These are phyloP conservation scores for Habroteleia sp. DNA, from an alignment of 2,888 invertebrate genomes.

Conservation along the genomic window DNA sequence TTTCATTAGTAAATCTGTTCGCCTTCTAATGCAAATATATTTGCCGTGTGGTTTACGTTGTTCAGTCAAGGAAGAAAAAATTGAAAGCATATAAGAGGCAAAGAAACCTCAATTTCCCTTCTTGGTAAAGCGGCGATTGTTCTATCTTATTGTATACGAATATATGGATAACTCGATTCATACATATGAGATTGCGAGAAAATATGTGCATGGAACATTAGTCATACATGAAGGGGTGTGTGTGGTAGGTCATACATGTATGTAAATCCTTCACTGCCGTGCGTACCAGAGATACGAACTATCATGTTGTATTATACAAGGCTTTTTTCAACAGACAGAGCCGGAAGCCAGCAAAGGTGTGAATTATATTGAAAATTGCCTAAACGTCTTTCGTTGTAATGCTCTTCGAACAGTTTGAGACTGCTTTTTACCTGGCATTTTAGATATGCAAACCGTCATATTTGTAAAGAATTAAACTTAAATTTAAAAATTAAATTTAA, in stretches of 20 bases:
- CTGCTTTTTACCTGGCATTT: not conserved
- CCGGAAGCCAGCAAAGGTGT: slow-evolving; percentile 55
- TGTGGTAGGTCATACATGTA: slow-evolving; percentile 42
- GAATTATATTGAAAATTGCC: slow-evolving; percentile 49
- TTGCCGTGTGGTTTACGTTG: slow-evolving; percentile 21
- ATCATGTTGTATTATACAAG: slow-evolving; percentile 24
- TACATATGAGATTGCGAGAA: slow-evolving; percentile 40
- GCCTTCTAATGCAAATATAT: slow-evolving; percentile 27
- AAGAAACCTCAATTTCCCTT: slow-evolving; percentile 66
- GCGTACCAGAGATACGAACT: slow-evolving; percentile 37
- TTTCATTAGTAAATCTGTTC: slow-evolving; percentile 37
- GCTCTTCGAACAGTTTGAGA: not conserved
- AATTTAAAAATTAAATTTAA: no score
- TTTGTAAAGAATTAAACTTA: no score
- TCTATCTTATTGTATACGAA: slow-evolving; percentile 39
- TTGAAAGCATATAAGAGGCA: slow-evolving; percentile 31
- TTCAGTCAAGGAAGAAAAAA: slow-evolving; percentile 25
- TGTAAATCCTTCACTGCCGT: slow-evolving; percentile 32
- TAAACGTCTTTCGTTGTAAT: slow-evolving; percentile 14
- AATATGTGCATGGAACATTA: slow-evolving; percentile 39
- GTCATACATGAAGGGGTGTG: slow-evolving; percentile 26
- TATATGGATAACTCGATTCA: slow-evolving; percentile 46
- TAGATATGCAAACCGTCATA: no score
- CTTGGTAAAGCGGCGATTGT: slow-evolving; percentile 44
- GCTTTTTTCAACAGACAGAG: slow-evolving; percentile 26